Conservation (phyloP, 2,113 vertebrate genomes). For the Xenus cinereus region DNA sequence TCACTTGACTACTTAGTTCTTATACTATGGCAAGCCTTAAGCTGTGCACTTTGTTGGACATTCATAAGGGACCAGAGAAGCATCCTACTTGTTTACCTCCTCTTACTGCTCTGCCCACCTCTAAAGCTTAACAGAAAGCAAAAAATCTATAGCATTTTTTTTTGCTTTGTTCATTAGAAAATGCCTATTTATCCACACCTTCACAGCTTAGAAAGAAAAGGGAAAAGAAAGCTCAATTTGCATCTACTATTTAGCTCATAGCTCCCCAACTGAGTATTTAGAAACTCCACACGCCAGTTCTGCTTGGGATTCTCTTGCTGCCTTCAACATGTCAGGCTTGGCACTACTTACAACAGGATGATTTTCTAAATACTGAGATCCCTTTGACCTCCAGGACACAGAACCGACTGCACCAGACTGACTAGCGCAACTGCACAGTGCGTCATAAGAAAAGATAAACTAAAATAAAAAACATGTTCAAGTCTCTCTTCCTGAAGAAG, state of each 20-base stretch:
- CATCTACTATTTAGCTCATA: not conserved
- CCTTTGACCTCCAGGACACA: not conserved
- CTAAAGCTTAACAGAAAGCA: not conserved
- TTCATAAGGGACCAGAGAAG: not conserved
- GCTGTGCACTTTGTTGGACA: not conserved
- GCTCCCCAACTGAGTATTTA: not conserved
- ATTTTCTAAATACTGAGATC: not conserved
- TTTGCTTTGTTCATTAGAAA: not conserved
- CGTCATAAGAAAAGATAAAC: not conserved
- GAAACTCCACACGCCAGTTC: not conserved
- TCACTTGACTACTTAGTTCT: not conserved
- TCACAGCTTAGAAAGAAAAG: not conserved
- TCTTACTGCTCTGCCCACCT: not conserved
- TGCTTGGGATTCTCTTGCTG: not conserved
- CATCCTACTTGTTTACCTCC: not conserved
- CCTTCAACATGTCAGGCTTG: not conserved
- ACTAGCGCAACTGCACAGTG: not conserved
- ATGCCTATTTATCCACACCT: not conserved
- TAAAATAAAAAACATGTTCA: not conserved
- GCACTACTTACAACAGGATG: not conserved
- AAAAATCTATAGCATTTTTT: not conserved
- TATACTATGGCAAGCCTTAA: not conserved
- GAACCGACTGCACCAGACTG: not conserved
- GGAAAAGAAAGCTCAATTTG: not conserved
- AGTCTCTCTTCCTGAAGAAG: not conserved